Evolutionary conservation across 2,797 vertebrate species (phyloP), one percentile per base, ranked within the genome.

Genomic region (Zalophus californianus): DNA sequence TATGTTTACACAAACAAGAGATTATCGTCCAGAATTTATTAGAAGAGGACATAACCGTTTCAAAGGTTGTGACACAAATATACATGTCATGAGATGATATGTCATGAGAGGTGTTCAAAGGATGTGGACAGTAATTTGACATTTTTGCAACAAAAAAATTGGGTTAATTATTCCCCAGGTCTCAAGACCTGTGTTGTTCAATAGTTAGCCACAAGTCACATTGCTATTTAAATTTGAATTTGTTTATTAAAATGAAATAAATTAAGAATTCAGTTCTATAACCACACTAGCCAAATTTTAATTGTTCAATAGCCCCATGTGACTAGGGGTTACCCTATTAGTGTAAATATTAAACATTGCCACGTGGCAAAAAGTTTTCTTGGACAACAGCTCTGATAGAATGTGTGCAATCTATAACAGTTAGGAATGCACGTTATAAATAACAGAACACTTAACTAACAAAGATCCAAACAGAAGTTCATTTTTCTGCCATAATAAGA

Each of bases 181-280:
- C 90, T 96, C 68, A 66, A 78, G 25, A 83, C 2, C 13, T 78
- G 0, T 14, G 13, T 16, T 80, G 11, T 58, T 52, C 29, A 41
- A 35, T 11, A 90, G 23, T 62, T 75, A 38, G 35, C 32, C 48
- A 70, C 29, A 32, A 41, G 56, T 27, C 20, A 50, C 13, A 15
- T 58, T 38, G 27, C 29, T 90, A 50, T 80, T 86, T n/a, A 58
- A 89, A 16, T 80, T 73, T 54, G 50, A 48, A 96, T 77, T 88
- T 48, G 23, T 82, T 79, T 89, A 96, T 75, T 90, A 92, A 75
- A 73, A 77, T 85, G 41, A 87, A 79, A 86, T 25, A 92, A 94
- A 91, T 84, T 16, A 86, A 86, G 23, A 91, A 86, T 73, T 23
- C 27, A 44, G 54, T 66, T 86, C 44, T n/a, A 27, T 38, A 80